These are phyloP conservation scores for Omphaloscelis lunosa DNA, from an alignment of 2,888 invertebrate genomes.

Conservation along the genomic window DNA sequence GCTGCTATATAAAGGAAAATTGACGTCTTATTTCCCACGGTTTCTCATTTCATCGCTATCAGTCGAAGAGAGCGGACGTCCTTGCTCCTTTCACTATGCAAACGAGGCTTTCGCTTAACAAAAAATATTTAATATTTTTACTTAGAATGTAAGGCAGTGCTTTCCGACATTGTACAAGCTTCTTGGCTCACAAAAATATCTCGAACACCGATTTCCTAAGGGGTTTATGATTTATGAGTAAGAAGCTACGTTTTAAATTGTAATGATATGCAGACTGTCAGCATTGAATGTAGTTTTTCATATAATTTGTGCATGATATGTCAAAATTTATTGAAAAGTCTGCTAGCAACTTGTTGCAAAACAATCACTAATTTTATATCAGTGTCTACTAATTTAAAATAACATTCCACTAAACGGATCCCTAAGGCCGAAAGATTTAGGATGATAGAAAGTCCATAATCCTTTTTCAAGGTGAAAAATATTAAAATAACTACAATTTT, in stretches of 20 bases:
- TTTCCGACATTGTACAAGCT: constrained; percentile 83
- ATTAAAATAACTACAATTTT: constrained; percentile 62
- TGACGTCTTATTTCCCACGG: constrained; percentile 64
- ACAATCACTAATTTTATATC: constrained; percentile 65
- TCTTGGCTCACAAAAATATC: constrained; percentile 77
- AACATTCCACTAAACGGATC: constrained; percentile 65
- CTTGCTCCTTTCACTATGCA: constrained; percentile 70
- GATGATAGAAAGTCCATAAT: constrained; percentile 62
- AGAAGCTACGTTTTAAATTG: constrained; percentile 70
- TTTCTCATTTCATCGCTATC: constrained; percentile 77
- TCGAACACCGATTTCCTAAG: constrained; percentile 63
- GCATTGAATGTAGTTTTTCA: constrained; percentile 73
- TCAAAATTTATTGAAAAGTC: constrained; percentile 71
- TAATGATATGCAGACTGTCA: constrained; percentile 87
- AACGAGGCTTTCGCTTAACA: constrained; percentile 77
- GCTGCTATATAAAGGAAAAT: constrained; percentile 76
- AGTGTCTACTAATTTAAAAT: constrained; percentile 67
- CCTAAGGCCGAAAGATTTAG: constrained; percentile 62
- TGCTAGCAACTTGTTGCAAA: constrained; percentile 68
- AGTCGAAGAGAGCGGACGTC: constrained; percentile 78
- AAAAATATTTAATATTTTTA: constrained; percentile 75
- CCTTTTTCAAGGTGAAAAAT: constrained; percentile 62
- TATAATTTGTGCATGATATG: constrained; percentile 88
- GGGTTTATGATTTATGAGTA: constrained; percentile 66
- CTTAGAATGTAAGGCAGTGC: constrained; percentile 90